A percentile compares a stretch with the other conserved stretches of the same genome.
These are phyloP conservation scores for Philaenus spumarius DNA, from an alignment of 1,140 invertebrate species.

Conservation along the genomic window DNA sequence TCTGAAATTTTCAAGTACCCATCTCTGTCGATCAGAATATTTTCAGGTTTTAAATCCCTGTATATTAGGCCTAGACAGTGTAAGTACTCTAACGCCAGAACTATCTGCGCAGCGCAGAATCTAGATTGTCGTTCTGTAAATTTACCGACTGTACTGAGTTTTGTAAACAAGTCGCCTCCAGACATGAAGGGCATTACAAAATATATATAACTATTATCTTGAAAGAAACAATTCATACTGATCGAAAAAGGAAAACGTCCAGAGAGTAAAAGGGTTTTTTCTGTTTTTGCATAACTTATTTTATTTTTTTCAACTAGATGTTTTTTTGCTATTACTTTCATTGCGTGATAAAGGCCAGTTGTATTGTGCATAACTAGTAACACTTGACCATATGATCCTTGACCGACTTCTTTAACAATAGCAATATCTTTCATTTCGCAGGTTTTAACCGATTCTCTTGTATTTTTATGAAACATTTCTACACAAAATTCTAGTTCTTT, in stretches of 20 bases:
- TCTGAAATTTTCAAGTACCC: slow-evolving; percentile 8
- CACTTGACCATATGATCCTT: no score
- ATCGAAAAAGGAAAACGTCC: slow-evolving; percentile 79
- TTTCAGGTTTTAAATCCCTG: slow-evolving; percentile 49
- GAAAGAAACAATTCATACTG: slow-evolving; percentile 76
- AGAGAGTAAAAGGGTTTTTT: slow-evolving; percentile 76
- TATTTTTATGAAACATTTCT: no score
- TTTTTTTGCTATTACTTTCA: background rate
- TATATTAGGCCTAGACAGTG: slow-evolving; percentile 86
- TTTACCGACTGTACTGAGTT: slow-evolving; percentile 51
- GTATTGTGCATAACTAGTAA: no score
- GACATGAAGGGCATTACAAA: slow-evolving; percentile 71
- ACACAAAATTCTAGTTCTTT: no score
- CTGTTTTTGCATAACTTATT: slow-evolving; percentile 74
- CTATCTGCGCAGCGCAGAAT: slow-evolving; percentile 91
- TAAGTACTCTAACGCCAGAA: slow-evolving; percentile 87
- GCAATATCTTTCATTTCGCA: no score
- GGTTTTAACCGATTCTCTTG: no score
- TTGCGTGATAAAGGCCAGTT: background rate
- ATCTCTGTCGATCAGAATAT: slow-evolving; percentile 27
- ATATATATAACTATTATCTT: slow-evolving; percentile 79
- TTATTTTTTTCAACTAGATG: slow-evolving; percentile 41
- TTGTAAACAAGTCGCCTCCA: slow-evolving; percentile 79
- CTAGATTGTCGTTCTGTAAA: slow-evolving; percentile 73
- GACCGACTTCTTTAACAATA: no score